phyloP scores from a whole-genome alignment of 2,888 invertebrate genomes.

The Cryptops parisi region DNA sequence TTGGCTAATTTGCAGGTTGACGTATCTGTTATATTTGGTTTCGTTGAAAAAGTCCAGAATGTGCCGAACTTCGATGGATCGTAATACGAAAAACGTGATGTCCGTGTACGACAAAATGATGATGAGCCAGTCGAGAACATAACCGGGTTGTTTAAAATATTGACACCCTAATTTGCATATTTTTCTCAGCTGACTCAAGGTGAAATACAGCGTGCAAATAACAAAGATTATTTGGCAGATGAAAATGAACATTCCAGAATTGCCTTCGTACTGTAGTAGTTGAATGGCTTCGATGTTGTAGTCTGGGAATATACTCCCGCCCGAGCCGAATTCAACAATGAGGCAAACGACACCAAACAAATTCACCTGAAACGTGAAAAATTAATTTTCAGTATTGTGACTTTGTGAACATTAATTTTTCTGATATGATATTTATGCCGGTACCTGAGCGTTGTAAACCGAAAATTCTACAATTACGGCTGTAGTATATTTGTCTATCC shows the following conservation, averaged over 20 bases:
- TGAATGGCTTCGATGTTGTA: slow-evolving; percentile 24
- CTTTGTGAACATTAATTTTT: neutral
- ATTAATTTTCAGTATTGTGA: neutral
- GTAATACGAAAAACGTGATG: slow-evolving; percentile 27
- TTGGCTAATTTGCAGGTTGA: slow-evolving; percentile 23
- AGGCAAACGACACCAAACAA: slow-evolving; percentile 25
- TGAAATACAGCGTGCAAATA: slow-evolving; percentile 32
- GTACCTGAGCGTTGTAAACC: slow-evolving; percentile 35
- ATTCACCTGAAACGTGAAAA: slow-evolving; percentile 22
- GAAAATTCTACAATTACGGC: slow-evolving; percentile 41
- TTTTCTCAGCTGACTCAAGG: slow-evolving; percentile 28
- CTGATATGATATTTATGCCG: no score
- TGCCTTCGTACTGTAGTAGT: slow-evolving; percentile 31
- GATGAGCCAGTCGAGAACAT: slow-evolving; percentile 30
- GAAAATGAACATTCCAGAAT: slow-evolving; percentile 32
- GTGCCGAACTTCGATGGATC: slow-evolving; percentile 28
- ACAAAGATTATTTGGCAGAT: slow-evolving; percentile 33
- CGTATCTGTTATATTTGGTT: slow-evolving; percentile 30
- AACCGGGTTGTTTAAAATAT: slow-evolving; percentile 35
- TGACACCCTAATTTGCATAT: slow-evolving; percentile 25
- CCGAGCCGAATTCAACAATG: slow-evolving; percentile 22
- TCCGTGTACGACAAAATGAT: slow-evolving; percentile 29
- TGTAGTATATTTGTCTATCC: slow-evolving; percentile 37
- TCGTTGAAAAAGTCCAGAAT: slow-evolving; percentile 32
- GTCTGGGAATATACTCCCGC: slow-evolving; percentile 23